phyloP scores from a whole-genome alignment of 2,113 vertebrate genomes.

The Acrocephalus kingi region DNA sequence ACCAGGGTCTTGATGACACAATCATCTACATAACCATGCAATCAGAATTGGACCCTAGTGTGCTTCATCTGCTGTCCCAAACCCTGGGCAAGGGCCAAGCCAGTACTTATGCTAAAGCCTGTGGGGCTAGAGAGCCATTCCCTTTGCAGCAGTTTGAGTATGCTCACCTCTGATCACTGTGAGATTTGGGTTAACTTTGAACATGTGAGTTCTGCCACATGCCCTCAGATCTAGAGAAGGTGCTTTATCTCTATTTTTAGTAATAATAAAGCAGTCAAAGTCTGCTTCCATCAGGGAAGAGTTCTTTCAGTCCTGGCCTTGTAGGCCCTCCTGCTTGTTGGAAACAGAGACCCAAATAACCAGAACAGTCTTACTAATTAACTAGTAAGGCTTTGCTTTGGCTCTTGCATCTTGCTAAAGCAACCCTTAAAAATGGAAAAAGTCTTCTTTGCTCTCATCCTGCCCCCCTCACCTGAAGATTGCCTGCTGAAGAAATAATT shows the following conservation, averaged over 20 bases:
- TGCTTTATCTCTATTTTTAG: neutral
- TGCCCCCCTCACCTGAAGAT: accelerated
- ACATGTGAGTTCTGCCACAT: neutral
- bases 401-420: neutral
- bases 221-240: neutral
- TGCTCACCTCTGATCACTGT: accelerated
- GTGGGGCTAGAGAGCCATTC: neutral
- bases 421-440: neutral
- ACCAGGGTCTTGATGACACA: neutral
- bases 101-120: neutral
- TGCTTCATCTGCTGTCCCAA: neutral
- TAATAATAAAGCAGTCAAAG: neutral
- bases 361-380: neutral
- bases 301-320: neutral
- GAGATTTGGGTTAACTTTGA: neutral
- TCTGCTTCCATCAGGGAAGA: neutral
- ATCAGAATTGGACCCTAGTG: no score
- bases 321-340: accelerated
- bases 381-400: neutral
- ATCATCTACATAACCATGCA: neutral
- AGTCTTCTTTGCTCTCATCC: accelerated
- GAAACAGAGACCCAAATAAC: neutral
- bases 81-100: accelerated
- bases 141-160: neutral
- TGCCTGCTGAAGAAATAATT: neutral